Conservation (phyloP, 2,888 invertebrate species). For the Thecophora atra region DNA sequence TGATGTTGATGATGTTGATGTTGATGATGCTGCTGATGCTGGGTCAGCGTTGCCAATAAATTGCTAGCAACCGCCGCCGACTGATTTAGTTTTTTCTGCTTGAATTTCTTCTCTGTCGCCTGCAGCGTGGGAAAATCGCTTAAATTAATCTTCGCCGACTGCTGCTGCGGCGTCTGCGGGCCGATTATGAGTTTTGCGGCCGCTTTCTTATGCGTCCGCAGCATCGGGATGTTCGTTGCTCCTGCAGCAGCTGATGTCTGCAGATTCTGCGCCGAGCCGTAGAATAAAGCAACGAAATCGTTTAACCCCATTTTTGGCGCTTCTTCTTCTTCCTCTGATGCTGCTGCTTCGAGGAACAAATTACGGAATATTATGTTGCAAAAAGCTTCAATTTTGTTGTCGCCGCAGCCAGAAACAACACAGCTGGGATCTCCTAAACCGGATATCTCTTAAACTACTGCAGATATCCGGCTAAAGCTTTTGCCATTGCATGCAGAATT, state of each 20-base stretch:
- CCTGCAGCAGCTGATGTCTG: slow-evolving; percentile 47
- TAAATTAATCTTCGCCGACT: slow-evolving; percentile 41
- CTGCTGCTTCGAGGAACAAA: slow-evolving; percentile 10
- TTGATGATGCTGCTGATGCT: slow-evolving; percentile 42
- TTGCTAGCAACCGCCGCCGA: slow-evolving; percentile 8
- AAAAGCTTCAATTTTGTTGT: no score
- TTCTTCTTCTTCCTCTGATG: not conserved
- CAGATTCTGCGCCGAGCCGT: slow-evolving; percentile 62
- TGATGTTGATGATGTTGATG: slow-evolving; percentile 35
- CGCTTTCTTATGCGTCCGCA: slow-evolving; percentile 62
- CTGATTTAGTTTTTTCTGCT: slow-evolving; percentile 45
- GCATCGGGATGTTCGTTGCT: slow-evolving; percentile 54
- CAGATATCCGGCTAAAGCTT: no score
- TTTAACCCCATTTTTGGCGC: slow-evolving; percentile 61
- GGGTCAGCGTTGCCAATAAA: slow-evolving; percentile 43
- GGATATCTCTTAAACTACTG: no score
- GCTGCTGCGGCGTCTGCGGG: slow-evolving; percentile 43
- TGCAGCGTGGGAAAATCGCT: slow-evolving; percentile 42
- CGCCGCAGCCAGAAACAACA: no score
- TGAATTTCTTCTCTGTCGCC: slow-evolving; percentile 44
- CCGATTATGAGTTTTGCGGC: slow-evolving; percentile 50
- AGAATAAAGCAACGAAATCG: slow-evolving; percentile 65
- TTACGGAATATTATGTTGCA: no score
- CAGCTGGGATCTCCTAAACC: no score
- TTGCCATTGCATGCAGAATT: no score